Evolutionary conservation across 2,888 invertebrate genomes (phyloP).

Genomic region (Perdita meconis): DNA sequence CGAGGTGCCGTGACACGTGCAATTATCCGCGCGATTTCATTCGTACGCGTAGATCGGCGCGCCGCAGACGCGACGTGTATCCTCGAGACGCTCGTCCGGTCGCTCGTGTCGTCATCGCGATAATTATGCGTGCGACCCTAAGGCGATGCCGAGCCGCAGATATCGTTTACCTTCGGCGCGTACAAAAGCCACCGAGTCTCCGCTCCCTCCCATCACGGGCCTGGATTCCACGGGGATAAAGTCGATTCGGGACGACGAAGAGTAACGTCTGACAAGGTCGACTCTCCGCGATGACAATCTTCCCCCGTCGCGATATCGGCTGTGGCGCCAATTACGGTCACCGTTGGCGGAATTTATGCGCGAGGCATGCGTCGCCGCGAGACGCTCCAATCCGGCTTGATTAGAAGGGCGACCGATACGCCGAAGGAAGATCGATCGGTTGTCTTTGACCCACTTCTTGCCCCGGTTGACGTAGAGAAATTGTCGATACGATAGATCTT

Average conservation of each 20-base stretch:
- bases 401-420: slow-evolving; percentile 48
- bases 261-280: slow-evolving; percentile 64
- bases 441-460: slow-evolving; percentile 63
- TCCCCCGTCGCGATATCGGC: slow-evolving; percentile 49
- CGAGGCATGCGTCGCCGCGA: slow-evolving; percentile 33
- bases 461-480: background rate
- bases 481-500: slow-evolving; percentile 8
- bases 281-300: slow-evolving; percentile 68
- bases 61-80: slow-evolving; percentile 19
- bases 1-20: slow-evolving; percentile 54
- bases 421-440: slow-evolving; percentile 58
- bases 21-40: slow-evolving; percentile 65
- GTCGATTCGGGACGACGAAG: slow-evolving; percentile 43
- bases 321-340: slow-evolving; percentile 69
- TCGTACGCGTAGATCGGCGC: slow-evolving; percentile 38
- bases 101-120: slow-evolving; percentile 59
- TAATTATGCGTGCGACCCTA: slow-evolving; percentile 64
- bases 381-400: slow-evolving; percentile 41
- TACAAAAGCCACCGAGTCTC: slow-evolving; percentile 34
- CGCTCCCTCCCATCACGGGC: slow-evolving; percentile 3
- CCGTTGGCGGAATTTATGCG: slow-evolving; percentile 67
- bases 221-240: slow-evolving; percentile 46
- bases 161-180: slow-evolving; percentile 55
- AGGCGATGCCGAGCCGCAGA: slow-evolving; percentile 58
- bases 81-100: slow-evolving; percentile 32